phyloP scores from a whole-genome alignment of 2,888 invertebrate genomes.

The Cephus pygmeus region DNA sequence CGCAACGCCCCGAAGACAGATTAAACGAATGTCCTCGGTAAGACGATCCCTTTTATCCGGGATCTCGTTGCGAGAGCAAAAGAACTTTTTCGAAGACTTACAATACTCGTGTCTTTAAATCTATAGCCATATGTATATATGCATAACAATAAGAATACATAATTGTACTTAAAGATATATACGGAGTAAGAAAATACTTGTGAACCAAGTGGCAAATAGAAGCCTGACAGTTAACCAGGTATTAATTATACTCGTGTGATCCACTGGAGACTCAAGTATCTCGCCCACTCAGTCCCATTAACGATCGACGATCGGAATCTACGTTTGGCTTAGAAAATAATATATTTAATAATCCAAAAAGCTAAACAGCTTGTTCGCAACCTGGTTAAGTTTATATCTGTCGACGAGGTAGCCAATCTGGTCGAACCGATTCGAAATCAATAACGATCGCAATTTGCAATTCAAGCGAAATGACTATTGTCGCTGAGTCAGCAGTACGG shows the following conservation, averaged over 20 bases:
- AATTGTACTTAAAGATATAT: neutral
- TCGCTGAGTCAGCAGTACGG: neutral
- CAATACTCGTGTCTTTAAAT: neutral
- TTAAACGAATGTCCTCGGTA: slow-evolving; percentile 53
- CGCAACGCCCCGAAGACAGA: slow-evolving; percentile 51
- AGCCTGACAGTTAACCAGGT: slow-evolving; percentile 34
- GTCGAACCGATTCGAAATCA: neutral
- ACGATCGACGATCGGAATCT: neutral
- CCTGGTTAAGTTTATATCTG: neutral
- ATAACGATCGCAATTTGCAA: neutral
- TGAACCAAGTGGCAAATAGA: slow-evolving; percentile 26
- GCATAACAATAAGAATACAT: neutral
- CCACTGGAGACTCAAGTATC: neutral
- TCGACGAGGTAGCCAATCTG: neutral
- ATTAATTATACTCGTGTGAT: slow-evolving; percentile 19
- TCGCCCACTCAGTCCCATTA: neutral
- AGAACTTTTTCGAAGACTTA: neutral
- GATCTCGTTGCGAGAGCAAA: slow-evolving; percentile 36
- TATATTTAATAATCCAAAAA: neutral
- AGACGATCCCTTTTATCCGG: slow-evolving; percentile 54
- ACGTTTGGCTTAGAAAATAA: neutral
- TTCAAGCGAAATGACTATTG: neutral
- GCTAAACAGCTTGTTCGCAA: neutral
- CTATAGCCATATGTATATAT: neutral
- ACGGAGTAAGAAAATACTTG: neutral